phyloP scores from a whole-genome alignment of 2,797 vertebrate genomes.

The Philypnodon macrostomus region DNA sequence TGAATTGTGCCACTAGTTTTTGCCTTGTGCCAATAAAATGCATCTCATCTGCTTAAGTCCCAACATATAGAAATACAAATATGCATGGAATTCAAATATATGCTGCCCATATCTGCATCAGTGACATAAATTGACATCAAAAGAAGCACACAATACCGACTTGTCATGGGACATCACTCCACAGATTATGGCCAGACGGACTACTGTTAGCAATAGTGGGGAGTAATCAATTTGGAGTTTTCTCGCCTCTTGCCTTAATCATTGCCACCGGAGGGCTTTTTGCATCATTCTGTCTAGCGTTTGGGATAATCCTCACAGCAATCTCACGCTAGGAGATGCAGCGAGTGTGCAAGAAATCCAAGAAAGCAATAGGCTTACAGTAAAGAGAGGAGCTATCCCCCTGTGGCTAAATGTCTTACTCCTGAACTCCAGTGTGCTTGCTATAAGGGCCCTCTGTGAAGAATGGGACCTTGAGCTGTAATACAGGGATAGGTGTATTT shows the following conservation, averaged over 20 bases:
- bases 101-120: slow-evolving; percentile 50
- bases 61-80: slow-evolving; percentile 30
- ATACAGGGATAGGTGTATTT: slow-evolving; percentile 46
- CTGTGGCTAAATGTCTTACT: slow-evolving; percentile 70
- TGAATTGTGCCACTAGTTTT: slow-evolving; percentile 23
- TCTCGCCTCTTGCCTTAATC: slow-evolving; percentile 55
- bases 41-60: slow-evolving; percentile 38
- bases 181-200: slow-evolving; percentile 56
- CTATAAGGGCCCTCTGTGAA: slow-evolving; percentile 40
- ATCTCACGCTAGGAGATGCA: slow-evolving; percentile 71
- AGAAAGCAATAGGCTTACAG: slow-evolving; percentile 70
- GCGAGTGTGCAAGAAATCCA: slow-evolving; percentile 58
- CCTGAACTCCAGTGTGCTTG: slow-evolving; percentile 50
- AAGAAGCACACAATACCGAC: slow-evolving; percentile 24
- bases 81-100: slow-evolving; percentile 43
- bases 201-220: slow-evolving; percentile 33
- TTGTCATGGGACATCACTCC: slow-evolving; percentile 18
- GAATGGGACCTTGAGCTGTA: slow-evolving; percentile 49
- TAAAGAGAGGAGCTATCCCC: slow-evolving; percentile 59
- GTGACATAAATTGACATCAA: slow-evolving; percentile 36
- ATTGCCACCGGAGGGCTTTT: slow-evolving; percentile 66
- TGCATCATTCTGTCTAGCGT: slow-evolving; percentile 67
- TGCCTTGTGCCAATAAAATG: slow-evolving; percentile 25
- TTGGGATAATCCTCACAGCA: slow-evolving; percentile 71
- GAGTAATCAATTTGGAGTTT: slow-evolving; percentile 68